phyloP scores from a whole-genome alignment of 2,797 vertebrate species.

The Onychomys leucogaster region DNA sequence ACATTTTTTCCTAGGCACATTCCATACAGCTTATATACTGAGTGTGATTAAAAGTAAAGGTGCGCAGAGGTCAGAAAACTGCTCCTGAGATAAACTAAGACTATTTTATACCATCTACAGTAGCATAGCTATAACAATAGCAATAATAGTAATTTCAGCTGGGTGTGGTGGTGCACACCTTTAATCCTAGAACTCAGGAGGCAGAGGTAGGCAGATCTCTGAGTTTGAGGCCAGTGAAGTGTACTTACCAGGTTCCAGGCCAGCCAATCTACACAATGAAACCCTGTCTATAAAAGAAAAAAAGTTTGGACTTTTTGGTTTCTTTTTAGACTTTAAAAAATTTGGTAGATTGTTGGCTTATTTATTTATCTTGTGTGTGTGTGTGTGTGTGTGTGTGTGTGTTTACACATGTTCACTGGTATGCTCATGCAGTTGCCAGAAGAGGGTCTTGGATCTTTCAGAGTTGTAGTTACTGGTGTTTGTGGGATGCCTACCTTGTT shows the following conservation, averaged over 20 bases:
- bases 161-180: not conserved
- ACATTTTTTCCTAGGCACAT: not conserved
- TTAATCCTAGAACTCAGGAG: not conserved
- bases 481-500: not conserved
- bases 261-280: not conserved
- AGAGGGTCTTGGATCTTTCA: not conserved
- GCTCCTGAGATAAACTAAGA: slow-evolving; percentile 20
- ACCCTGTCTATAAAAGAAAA: not conserved
- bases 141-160: not conserved
- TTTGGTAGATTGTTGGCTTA: not conserved
- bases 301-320: not conserved
- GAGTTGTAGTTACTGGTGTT: not conserved
- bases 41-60: not conserved
- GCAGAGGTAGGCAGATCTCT: not conserved
- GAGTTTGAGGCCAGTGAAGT: not conserved
- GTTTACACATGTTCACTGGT: not conserved
- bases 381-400: not conserved
- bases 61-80: not conserved
- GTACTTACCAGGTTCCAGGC: not conserved
- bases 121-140: slow-evolving; percentile 17
- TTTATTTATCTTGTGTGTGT: not conserved
- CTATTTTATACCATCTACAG: not conserved
- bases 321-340: not conserved
- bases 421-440: not conserved
- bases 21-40: not conserved